Evolutionary conservation across 2,797 vertebrate species (phyloP).

Genomic region (Periophthalmus magnuspinnatus): DNA sequence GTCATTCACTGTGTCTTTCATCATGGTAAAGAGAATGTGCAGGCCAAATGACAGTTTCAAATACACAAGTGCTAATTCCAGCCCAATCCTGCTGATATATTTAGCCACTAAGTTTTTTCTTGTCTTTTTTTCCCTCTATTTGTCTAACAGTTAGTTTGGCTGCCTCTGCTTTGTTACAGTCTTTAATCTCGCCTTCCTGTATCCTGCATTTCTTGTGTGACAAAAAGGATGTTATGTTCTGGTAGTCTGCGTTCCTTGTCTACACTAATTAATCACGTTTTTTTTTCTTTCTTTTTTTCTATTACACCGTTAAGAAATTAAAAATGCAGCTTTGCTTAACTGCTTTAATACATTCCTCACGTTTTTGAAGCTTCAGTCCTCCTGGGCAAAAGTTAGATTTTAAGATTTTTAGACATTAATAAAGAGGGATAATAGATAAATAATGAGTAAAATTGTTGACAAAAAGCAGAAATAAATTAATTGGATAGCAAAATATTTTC

Average conservation of each 20-base stretch:
- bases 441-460: background rate
- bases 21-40: constrained; percentile 44
- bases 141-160: constrained; percentile 47
- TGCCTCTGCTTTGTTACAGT: constrained; percentile 30
- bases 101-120: constrained; percentile 38
- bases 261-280: constrained; percentile 18
- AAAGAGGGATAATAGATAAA: background rate
- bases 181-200: constrained; percentile 33
- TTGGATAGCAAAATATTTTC: background rate
- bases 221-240: constrained; percentile 13
- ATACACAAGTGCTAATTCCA: constrained; percentile 30
- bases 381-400: constrained; percentile 29
- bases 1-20: constrained; percentile 51
- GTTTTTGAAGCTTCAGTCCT: background rate
- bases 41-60: constrained; percentile 47
- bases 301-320: constrained; percentile 16
- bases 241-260: constrained; percentile 18
- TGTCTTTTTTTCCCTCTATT: constrained; percentile 28
- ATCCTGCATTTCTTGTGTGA: constrained; percentile 21
- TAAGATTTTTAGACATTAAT: constrained; percentile 18
- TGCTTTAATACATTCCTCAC: constrained; percentile 16
- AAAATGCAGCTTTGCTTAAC: constrained; percentile 7
- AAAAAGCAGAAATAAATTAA: background rate
- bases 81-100: constrained; percentile 44
- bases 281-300: constrained; percentile 11